Percentiles rank a stretch among this genome's conserved stretches.
phyloP scores from a whole-genome alignment of 53 echinoderm and acorn worm species.

The Echinarachnius parma region DNA sequence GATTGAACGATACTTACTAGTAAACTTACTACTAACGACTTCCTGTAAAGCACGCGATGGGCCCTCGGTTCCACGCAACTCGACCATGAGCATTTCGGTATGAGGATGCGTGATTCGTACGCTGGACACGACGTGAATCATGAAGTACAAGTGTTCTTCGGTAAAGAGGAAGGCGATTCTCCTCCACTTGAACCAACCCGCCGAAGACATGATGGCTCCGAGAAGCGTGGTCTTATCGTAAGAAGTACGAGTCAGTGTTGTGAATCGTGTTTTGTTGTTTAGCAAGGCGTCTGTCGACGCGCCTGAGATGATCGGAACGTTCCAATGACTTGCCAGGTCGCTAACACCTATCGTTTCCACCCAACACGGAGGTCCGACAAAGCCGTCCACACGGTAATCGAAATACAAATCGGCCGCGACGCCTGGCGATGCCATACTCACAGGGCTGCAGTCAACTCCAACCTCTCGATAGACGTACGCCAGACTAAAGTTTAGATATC shows the following conservation, averaged over 20 bases:
- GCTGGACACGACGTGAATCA: no score
- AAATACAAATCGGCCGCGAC: constrained; percentile 42
- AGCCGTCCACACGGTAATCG: constrained; percentile 8
- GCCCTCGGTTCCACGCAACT: no score
- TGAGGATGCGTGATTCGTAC: no score
- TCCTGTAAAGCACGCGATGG: no score
- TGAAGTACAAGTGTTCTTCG: no score
- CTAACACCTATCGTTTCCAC: constrained; percentile 23
- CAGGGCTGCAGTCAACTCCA: constrained; percentile 24
- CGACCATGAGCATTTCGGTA: no score
- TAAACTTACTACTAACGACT: no score
- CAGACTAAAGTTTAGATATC: constrained; percentile 48
- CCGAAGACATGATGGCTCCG: constrained; percentile 10
- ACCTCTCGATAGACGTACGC: constrained; percentile 40
- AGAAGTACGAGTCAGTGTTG: constrained; percentile 16
- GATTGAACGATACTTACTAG: no score
- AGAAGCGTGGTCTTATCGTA: neutral
- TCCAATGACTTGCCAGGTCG: constrained; percentile 50
- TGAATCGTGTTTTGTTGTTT: constrained; percentile 8
- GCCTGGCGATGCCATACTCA: constrained; percentile 27
- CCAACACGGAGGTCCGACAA: constrained; percentile 64
- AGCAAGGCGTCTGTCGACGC: constrained; percentile 1
- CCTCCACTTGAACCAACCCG: no score
- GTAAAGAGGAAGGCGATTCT: no score
- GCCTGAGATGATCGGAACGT: constrained; percentile 54